Base-by-base conservation (phyloP, 1,140 invertebrate genomes). In the Drosophila tropicalis region DNA sequence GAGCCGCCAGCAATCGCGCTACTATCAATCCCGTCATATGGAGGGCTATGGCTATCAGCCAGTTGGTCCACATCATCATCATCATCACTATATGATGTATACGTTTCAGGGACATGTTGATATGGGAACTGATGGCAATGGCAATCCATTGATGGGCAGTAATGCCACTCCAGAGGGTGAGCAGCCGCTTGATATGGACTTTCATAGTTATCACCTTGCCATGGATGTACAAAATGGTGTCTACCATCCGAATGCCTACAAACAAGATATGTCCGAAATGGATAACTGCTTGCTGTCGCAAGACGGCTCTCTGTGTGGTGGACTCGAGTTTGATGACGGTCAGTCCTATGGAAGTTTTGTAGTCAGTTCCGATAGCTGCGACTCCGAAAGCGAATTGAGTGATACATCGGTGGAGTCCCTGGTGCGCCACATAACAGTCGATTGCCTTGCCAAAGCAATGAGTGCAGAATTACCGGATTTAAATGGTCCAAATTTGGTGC, bases 361-460 rank as follows among this genome's bases (percentile, higher is more conserved):
- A 1, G 65, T 34, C n/a, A 80, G 76, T 22, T 66, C 56, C 1
- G 58, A 67, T 5, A 87, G 80, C 32, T 68, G 74, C 6, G 65
- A 34, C 44, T 57, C 56, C 2, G 84, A 84, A 0, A 75, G 66
- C 19, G 85, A 80, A 1, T 62, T 81, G 2, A 90, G 85, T 12
- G 80, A 80, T 3, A 71, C 77, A 5, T 89, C 84, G 5, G 34
- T 89, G 10, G 73, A 81, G 55, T 89, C 84, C 0, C 66, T 89
- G 74, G 85, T 89, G 13, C 69, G 80, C 0, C 67, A 75, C 19
- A 75, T 89, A 4, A 79, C 86, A 5, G 67, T 75, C 0, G 67
- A 68, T 7, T 89, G 85, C 5, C 22, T 90, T 54, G 84, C 84
- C 0, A 1, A 19, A n/a, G 84, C 85, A n/a, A 84, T 85, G 3